Evolutionary conservation across 2,113 vertebrate species (phyloP).

Genomic region (Heterotis niloticus): DNA sequence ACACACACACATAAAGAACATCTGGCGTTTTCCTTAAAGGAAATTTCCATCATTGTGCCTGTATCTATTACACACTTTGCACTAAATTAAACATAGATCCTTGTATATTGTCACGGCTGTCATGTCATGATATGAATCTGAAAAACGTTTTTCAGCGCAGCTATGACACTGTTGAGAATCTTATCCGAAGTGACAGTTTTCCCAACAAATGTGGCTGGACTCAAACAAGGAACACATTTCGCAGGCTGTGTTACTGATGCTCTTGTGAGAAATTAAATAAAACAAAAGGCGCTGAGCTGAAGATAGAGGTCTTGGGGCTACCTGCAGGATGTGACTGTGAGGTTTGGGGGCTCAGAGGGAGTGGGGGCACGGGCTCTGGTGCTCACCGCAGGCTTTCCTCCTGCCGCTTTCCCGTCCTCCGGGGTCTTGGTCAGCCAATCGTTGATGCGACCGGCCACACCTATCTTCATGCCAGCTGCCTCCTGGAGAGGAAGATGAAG

Average conservation of each 20-base stretch:
- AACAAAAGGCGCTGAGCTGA: too few species aligned
- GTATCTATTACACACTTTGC: too few species aligned
- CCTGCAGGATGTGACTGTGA: not conserved
- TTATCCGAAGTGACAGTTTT: too few species aligned
- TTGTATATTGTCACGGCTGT: too few species aligned
- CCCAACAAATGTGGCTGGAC: too few species aligned
- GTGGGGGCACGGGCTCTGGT: not conserved
- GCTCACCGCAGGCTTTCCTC: slow-evolving; percentile 74
- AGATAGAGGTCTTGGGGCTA: not conserved
- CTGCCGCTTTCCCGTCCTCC: slow-evolving; percentile 72
- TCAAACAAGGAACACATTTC: too few species aligned
- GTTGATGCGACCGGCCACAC: slow-evolving; percentile 80
- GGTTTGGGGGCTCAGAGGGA: slow-evolving; percentile 3
- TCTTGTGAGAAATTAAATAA: not conserved
- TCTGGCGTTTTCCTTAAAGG: too few species aligned
- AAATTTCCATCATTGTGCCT: too few species aligned
- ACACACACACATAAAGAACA: not conserved
- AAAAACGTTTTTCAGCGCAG: too few species aligned
- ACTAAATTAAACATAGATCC: too few species aligned
- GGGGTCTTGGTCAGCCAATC: slow-evolving; percentile 85
- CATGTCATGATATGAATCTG: too few species aligned
- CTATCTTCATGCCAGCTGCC: slow-evolving; percentile 74
- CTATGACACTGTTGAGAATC: too few species aligned
- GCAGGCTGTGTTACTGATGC: not conserved
- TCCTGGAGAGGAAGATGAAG: slow-evolving; percentile 64